Evolutionary conservation across 2,888 invertebrate species (phyloP), one percentile per base, ranked within the genome.

Genomic region (Chloroclysta siterata): DNA sequence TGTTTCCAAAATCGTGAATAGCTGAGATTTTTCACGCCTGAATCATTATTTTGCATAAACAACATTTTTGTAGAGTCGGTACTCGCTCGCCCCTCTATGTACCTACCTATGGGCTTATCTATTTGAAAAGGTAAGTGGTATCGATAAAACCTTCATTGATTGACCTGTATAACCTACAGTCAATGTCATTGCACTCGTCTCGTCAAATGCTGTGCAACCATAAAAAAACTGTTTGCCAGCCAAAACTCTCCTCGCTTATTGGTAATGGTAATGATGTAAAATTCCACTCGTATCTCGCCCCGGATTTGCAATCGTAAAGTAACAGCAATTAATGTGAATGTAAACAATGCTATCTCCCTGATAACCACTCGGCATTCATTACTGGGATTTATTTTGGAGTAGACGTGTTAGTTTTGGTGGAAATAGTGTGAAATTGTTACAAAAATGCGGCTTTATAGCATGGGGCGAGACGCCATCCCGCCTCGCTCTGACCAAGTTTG

Each of bases 391-490:
- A 75, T 74, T 53, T 66, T 74, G 71, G 83, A 71, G 71, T 75
- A 75, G 84, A 83, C 87, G 87, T 82, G 78, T 78, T 71, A 68
- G 68, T 10, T 71, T 68, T 72, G 64, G 72, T 66, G 62, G 63
- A 57, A 74, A 69, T 68, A 69, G 70, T 65, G 70, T 70, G 47
- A 41, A 47, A 15, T 74, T 73, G 76, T 68, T 72, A 44, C 50
- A 79, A 90, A 90, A 89, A 92, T 90, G 91, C 89, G 89, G 88
- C 78, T 80, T 69, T 65, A 69, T 71, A 73, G 78, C 36, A 72
- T 75, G 88, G 85, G 90, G 89, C 90, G 90, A 82, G 89, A 80
- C 82, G 76, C 66, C 81, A 82, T 83, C 87, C 80, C 89, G 87
- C 84, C 81, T 85, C 84, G 68, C 64, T 62, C 61, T 67, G 60